Evolutionary conservation across 2,888 invertebrate genomes (phyloP).

Genomic region (Neocrepidodera transversa): DNA sequence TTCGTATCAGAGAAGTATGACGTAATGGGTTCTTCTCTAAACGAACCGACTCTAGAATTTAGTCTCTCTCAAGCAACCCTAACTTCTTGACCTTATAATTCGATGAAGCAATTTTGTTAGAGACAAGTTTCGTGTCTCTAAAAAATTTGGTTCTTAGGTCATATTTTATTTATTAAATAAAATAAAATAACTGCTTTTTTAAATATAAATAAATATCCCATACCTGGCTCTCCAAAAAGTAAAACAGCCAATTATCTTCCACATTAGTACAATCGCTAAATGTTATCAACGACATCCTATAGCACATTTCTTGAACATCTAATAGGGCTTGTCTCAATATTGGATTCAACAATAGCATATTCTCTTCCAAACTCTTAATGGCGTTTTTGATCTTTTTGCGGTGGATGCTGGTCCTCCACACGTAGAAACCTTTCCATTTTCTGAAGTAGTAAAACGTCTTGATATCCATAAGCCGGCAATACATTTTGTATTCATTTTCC

Average conservation of each 20-base stretch:
- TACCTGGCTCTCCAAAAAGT: constrained; percentile 76
- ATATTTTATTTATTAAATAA: too few species aligned
- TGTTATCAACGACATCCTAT: constrained; percentile 65
- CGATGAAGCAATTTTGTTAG: too few species aligned
- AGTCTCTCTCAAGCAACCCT: too few species aligned
- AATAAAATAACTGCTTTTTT: too few species aligned
- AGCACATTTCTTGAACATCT: constrained; percentile 73
- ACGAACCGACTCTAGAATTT: too few species aligned
- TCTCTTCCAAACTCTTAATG: constrained; percentile 67
- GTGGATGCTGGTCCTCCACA: constrained; percentile 62
- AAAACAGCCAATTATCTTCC: constrained; percentile 67
- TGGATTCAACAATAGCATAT: constrained; percentile 77
- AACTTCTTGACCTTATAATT: too few species aligned
- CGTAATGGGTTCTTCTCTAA: too few species aligned
- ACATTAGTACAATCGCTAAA: constrained; percentile 67
- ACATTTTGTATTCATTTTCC: constrained; percentile 84
- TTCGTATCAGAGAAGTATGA: too few species aligned
- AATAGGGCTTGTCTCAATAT: constrained; percentile 75
- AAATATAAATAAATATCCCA: background rate
- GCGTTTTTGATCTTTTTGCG: constrained; percentile 72
- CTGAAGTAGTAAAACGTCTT: constrained; percentile 73
- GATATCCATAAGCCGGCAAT: constrained; percentile 77
- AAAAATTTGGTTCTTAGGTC: too few species aligned
- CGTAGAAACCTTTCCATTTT: constrained; percentile 68
- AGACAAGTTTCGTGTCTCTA: too few species aligned